A percentile compares a stretch with the other conserved stretches of the same genome.
Evolutionary conservation across 1,140 invertebrate species (phyloP).

Genomic region (Thrips palmi): DNA sequence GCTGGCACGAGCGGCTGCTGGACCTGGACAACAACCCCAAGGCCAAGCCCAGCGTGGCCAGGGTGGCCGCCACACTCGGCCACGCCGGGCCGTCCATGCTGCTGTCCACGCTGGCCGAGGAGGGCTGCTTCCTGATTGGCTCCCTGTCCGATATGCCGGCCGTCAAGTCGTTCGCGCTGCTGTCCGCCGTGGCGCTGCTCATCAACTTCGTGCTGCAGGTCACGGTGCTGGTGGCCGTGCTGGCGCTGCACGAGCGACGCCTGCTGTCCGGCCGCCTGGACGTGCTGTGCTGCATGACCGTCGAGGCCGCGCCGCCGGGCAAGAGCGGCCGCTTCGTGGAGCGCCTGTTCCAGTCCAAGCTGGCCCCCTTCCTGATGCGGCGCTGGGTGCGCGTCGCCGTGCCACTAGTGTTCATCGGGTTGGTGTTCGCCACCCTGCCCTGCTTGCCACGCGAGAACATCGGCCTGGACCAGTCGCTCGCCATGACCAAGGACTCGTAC

Average conservation of each 20-base stretch:
- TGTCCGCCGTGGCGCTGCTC: constrained; percentile 86
- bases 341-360: no score
- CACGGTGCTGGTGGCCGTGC: constrained; percentile 84
- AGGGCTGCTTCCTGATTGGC: constrained; percentile 90
- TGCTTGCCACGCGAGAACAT: constrained; percentile 41
- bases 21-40: constrained; percentile 50
- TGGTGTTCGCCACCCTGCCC: constrained; percentile 30
- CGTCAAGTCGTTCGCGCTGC: constrained; percentile 89
- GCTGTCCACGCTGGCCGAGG: constrained; percentile 81
- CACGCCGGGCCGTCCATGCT: constrained; percentile 92
- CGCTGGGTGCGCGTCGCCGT: no score
- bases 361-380: no score
- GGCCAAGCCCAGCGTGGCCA: constrained; percentile 72
- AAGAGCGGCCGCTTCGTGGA: no score
- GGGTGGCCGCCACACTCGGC: constrained; percentile 72
- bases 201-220: constrained; percentile 94
- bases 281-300: constrained; percentile 68
- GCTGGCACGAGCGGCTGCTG: constrained; percentile 55
- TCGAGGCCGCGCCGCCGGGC: no score
- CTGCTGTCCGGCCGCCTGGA: constrained; percentile 55
- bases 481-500: constrained; percentile 76
- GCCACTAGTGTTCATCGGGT: no score
- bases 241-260: constrained; percentile 71
- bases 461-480: constrained; percentile 75
- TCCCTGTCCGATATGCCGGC: constrained; percentile 94